Percentiles rank a stretch among this genome's conserved stretches.
phyloP scores from a whole-genome alignment of 2,888 invertebrate species.

The Nezara viridula region DNA sequence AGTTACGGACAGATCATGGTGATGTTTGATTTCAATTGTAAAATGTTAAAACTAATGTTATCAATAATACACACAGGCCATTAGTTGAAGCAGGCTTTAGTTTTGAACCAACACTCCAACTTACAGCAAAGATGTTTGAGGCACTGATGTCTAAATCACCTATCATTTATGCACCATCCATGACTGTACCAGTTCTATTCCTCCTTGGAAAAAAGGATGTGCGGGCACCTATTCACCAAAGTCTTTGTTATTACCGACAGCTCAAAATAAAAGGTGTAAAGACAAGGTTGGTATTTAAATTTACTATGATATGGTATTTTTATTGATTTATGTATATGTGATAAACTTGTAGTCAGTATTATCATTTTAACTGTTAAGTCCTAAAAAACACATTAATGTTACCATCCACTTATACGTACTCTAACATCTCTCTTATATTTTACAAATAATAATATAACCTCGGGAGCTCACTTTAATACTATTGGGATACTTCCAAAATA shows the following conservation, averaged over 20 bases:
- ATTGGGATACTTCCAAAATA: too few species aligned
- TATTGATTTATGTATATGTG: too few species aligned
- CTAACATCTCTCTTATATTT: too few species aligned
- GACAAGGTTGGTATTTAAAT: slow-evolving; percentile 74
- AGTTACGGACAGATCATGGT: too few species aligned
- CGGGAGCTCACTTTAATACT: too few species aligned
- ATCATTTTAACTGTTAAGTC: too few species aligned
- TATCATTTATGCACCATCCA: slow-evolving; percentile 76
- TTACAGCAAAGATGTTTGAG: slow-evolving; percentile 73
- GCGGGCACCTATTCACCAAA: slow-evolving; percentile 84
- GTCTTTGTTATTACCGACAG: slow-evolving; percentile 78
- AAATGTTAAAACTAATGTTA: slow-evolving; percentile 12
- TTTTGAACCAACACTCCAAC: slow-evolving; percentile 71
- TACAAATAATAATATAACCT: too few species aligned
- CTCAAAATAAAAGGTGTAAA: slow-evolving; percentile 77
- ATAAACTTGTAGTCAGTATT: too few species aligned
- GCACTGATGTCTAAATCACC: slow-evolving; percentile 81
- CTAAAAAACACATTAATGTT: too few species aligned
- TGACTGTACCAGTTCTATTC: slow-evolving; percentile 83
- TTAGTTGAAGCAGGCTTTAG: slow-evolving; percentile 75
- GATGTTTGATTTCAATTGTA: too few species aligned
- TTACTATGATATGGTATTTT: neutral
- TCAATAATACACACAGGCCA: slow-evolving; percentile 72
- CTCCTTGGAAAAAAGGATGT: slow-evolving; percentile 86
- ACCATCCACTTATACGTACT: too few species aligned